Base-by-base conservation (phyloP, 2,113 vertebrate genomes). In the Campylorhamphus procurvoides region DNA sequence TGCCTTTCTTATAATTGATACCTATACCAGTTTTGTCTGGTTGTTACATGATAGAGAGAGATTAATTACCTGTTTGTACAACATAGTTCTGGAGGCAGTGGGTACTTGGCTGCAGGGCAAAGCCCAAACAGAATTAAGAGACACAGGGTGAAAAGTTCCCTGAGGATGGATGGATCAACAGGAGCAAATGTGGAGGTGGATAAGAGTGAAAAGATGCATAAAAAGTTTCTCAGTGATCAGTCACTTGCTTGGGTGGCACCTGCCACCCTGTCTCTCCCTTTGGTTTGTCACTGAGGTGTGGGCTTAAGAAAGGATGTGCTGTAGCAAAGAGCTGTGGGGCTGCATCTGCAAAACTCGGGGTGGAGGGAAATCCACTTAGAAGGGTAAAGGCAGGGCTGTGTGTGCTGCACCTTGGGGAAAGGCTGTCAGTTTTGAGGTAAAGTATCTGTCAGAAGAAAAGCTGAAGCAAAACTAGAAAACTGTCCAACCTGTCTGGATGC, bases 401-500 rank as follows among this genome's bases (percentile, higher is more conserved):
- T 60, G 59, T 3, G 0, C 37, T 59, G 80, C 67, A 93, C 79
- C 90, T 92, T 31, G 46, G 88, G 88, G 85, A 88, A 76, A 12
- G 59, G 68, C 88, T 95, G 71, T 71, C 93, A 55, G 71, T 73
- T 96, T 64, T 52, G 63, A 96, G 58, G 62, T 66, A 83, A 87
- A 83, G 28, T 29, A 77, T 56, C 81, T 94, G 93, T 94, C 91
- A 89, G 89, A 85, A 71, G n/a, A 64, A 95, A 96, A 81, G 66
- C 77, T 89, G 91, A 91, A 91, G 77, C 77, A 93, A 96, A 96
- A 72, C 69, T 49, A 49, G 53, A 87, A 77, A 84, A 94, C 73
- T 84, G 67, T 96, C 95, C 73, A 73, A 69, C 18, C 35, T 91
- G 83, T 81, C 91, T 87, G 77, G 44, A 68, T 81, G 44, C 39